A percentile compares a stretch with the other conserved stretches of the same genome.
Evolutionary conservation across 2,797 vertebrate genomes (phyloP).

Genomic region (Otolemur crassicaudatus): DNA sequence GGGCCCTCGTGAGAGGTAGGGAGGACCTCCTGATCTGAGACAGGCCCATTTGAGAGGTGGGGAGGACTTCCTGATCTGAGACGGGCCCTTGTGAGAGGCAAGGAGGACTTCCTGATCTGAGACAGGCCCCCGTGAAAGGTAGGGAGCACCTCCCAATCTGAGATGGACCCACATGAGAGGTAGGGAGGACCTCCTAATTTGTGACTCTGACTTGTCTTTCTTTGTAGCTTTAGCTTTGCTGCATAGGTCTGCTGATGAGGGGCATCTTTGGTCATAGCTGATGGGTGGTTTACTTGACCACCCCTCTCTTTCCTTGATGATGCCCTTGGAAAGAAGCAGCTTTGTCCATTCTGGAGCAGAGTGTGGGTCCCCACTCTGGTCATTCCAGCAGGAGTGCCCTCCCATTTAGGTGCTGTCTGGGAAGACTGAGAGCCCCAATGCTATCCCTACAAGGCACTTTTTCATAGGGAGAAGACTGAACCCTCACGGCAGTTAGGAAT

Average conservation of each 20-base stretch:
- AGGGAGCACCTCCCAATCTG: no score
- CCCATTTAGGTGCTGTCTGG: background rate
- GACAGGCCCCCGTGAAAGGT: no score
- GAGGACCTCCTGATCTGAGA: no score
- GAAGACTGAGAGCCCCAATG: no score
- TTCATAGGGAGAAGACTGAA: background rate
- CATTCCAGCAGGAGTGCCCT: background rate
- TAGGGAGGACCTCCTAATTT: no score
- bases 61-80: no score
- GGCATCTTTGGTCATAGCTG: background rate
- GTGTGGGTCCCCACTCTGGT: no score
- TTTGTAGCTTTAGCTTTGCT: background rate
- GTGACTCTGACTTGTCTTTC: background rate
- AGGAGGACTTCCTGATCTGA: background rate
- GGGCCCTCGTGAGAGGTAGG: no score
- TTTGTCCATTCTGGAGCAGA: background rate
- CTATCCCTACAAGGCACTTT: background rate
- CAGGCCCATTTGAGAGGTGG: no score
- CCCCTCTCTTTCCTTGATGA: background rate
- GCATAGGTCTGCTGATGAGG: no score
- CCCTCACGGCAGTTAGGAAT: background rate
- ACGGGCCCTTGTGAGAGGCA: no score
- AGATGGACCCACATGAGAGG: no score
- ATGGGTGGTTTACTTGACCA: background rate
- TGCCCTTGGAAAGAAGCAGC: background rate